Base-by-base conservation (phyloP, 2,797 vertebrate genomes). In the Pseudopleuronectes americanus region DNA sequence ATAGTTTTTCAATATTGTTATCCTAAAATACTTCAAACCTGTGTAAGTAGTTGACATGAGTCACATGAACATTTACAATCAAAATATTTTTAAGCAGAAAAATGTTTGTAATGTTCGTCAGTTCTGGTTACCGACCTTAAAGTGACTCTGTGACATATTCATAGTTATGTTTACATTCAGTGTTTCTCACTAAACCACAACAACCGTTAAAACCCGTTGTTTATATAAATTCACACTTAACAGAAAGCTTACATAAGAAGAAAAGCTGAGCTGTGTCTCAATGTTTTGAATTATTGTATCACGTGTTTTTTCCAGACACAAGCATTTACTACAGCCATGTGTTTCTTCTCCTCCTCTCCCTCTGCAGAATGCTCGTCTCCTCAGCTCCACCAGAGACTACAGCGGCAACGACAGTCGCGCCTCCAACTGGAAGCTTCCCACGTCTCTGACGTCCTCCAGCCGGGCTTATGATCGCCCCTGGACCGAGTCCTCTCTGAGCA, bases 401-500 rank as follows among this genome's bases (percentile, higher is more conserved):
- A 87, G 89, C 80, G 80, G 90, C 70, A 90, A 93, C 54, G 95
- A 96, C 68, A 92, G 89, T 51, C 85, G 65, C 70, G 92, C 94
- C 83, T 85, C 90, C 77, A 94, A 89, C 78, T 96, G 95, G 96
- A 97, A 95, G 84, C 87, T 95, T 63, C 89, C 94, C 4, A 86
- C 94, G 0, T 88, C 95, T 70, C 88, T 95, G 73, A 87, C 92
- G 8, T 81, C 68, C 64, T 92, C 94, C 83, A 94, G 94, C 81
- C 87, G 93, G 80, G 90, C 95, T 41, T 92, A 89, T 70, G 95
- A 96, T 41, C 93, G 93, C 56, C 92, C 93, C 0, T 94, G 92
- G 93, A 89, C 92, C 13, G 94, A 94, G 77, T 92, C 93, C 47
- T 79, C 94, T 61, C 88, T 93, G 73, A 93, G 92, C 86, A 95